Percentiles rank a stretch among this genome's conserved stretches.
Conservation (phyloP, 2,888 invertebrate species). For the Morinoia aosen region DNA sequence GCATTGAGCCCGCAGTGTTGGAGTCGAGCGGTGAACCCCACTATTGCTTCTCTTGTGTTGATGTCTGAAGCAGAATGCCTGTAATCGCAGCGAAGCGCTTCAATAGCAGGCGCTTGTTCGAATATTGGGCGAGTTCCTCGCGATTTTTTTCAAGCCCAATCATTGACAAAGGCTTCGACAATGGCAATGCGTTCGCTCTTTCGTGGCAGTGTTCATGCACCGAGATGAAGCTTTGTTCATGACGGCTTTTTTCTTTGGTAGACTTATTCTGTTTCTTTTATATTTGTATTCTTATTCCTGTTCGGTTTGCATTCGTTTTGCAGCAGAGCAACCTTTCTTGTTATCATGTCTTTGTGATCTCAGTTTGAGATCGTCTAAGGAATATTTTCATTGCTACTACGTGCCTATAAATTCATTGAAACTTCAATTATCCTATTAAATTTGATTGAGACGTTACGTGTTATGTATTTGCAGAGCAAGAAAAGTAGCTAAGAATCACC, state of each 20-base stretch:
- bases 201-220: not conserved
- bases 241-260: not conserved
- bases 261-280: not conserved
- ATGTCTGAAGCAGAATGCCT: not conserved
- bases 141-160: not conserved
- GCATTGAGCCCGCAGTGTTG: not conserved
- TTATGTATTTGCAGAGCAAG: no score
- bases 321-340: no score
- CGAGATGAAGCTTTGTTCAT: not conserved
- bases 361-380: no score
- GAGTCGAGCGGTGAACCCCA: not conserved
- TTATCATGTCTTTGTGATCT: no score
- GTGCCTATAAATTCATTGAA: no score
- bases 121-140: not conserved
- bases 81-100: not conserved
- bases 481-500: no score
- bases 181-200: not conserved
- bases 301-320: no score
- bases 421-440: no score
- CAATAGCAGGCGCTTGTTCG: not conserved
- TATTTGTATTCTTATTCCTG: not conserved
- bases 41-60: not conserved
- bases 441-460: no score
- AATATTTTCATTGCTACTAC: no score
- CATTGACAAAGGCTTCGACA: not conserved